Evolutionary conservation across 2,113 vertebrate species (phyloP).

Genomic region (Laticauda laticaudata): DNA sequence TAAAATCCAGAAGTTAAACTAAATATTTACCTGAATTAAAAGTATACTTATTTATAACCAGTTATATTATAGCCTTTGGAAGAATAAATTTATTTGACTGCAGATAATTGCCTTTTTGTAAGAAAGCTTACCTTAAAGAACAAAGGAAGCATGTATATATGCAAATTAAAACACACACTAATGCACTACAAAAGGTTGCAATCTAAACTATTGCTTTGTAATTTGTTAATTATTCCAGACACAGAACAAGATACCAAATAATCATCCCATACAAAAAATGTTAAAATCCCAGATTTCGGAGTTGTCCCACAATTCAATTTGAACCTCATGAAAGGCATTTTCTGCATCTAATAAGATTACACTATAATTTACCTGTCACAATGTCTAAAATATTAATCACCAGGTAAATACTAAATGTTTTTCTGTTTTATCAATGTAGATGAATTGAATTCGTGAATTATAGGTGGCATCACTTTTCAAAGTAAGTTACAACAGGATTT

Average conservation of each 20-base stretch:
- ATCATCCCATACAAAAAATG: background rate
- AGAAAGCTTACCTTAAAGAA: constrained; percentile 51
- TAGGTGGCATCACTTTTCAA: background rate
- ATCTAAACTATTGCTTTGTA: background rate
- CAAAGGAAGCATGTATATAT: background rate
- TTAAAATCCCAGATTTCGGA: background rate
- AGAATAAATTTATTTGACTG: constrained; percentile 56
- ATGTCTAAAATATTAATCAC: background rate
- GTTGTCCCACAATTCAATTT: background rate
- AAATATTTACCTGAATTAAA: constrained; percentile 57
- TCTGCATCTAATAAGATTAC: background rate
- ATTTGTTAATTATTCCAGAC: too few relatives aligned
- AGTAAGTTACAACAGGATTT: background rate
- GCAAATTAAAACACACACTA: background rate
- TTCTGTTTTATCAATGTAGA: background rate
- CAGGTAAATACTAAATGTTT: background rate
- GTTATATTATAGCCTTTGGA: constrained; percentile 49
- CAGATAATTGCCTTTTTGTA: constrained; percentile 42
- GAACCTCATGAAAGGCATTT: background rate
- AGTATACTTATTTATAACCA: constrained; percentile 38
- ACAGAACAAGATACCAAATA: background rate
- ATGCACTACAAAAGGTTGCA: background rate
- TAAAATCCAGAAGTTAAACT: constrained; percentile 55
- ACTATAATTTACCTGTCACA: background rate
- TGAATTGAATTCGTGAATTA: background rate